phyloP scores from a whole-genome alignment of 2,113 vertebrate species.

The Rafetus swinhoei region DNA sequence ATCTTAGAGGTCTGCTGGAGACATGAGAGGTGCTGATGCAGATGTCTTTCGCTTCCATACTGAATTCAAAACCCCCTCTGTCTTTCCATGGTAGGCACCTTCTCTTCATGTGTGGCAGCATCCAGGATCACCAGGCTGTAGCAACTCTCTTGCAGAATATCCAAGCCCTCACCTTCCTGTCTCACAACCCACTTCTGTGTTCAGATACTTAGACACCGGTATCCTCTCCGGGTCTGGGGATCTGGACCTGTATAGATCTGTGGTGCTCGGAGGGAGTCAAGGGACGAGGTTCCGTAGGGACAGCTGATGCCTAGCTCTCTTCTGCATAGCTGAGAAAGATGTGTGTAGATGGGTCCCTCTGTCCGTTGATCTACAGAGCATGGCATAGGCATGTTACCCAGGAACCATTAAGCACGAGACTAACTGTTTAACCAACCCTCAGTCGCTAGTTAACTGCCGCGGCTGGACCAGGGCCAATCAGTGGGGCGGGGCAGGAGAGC shows the following conservation, averaged over 20 bases:
- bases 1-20: not conserved
- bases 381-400: too few relatives aligned
- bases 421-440: too few relatives aligned
- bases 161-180: not conserved
- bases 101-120: not conserved
- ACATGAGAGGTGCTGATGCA: not conserved
- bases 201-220: not conserved
- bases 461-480: too few relatives aligned
- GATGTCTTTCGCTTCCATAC: not conserved
- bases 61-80: not conserved
- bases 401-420: too few relatives aligned
- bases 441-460: too few relatives aligned
- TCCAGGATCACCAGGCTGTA: not conserved
- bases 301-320: not conserved
- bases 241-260: not conserved
- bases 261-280: not conserved
- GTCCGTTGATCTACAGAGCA: not conserved
- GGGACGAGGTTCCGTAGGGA: not conserved
- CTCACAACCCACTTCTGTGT: not conserved
- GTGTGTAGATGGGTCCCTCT: not conserved
- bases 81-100: not conserved
- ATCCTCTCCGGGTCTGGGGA: not conserved
- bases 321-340: not conserved
- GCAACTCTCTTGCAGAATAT: not conserved
- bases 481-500: too few relatives aligned